Evolutionary conservation across 2,888 invertebrate genomes (phyloP), one percentile per base, ranked within the genome.

Genomic region (Synergus laeviventris): DNA sequence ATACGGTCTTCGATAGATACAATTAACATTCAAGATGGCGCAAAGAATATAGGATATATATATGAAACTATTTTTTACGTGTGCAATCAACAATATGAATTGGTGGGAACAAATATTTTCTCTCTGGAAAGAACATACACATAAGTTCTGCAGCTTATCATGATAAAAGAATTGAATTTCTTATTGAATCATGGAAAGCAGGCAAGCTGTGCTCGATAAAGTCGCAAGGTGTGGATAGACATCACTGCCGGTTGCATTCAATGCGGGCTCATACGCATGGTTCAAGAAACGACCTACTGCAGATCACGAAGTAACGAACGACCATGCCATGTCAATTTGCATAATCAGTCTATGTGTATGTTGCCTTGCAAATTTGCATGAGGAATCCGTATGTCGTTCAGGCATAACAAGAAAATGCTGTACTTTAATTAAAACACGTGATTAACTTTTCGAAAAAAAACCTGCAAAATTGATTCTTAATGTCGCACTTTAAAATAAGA

Each of bases 311-410:
- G 38, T 70, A 70, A 56, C 18, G 75, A 45, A 76, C 21, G 45
- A 66, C 18, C 62, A 36, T 38, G 60, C 60, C 16, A 49, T 42
- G 70, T 73, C 54, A 77, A 84, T 84, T 83, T 83, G 79, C 84
- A 83, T 84, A 84, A 84, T 84, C 83, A 81, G 78, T 61, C 76
- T 77, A 76, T 81, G 78, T 61, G 75, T 77, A 76, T 81, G 84
- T 82, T 79, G 78, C 80, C 62, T 76, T 74, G 75, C 59, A 36
- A 78, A 84, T 84, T 84, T 84, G 80, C 84, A 84, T 84, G 76
- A 82, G 74, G 79, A 82, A 82, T 84, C 81, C 81, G 79, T 70
- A 70, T 54, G 70, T 70, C 49, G 70, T 31, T 70, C 49, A 70
- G 62, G 45, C 56, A 38, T 21, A 59, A 56, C 49, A 56, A 74